Evolutionary conservation across 2,888 invertebrate genomes (phyloP).

Genomic region (Geophilus truncorum): DNA sequence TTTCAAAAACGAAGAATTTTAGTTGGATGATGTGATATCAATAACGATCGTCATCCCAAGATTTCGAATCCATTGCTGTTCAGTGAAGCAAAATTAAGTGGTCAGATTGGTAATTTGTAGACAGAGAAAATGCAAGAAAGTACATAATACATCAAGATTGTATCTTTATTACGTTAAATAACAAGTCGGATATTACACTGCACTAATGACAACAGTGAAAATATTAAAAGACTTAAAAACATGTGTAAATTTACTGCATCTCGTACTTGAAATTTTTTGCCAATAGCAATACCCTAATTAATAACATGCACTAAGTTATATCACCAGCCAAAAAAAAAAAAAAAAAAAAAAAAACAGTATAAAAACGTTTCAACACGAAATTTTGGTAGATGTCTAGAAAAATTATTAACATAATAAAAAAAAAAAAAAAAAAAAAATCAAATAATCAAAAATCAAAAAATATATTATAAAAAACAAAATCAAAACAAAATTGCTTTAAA

Average conservation of each 20-base stretch:
- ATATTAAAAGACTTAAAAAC: background rate
- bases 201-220: slow-evolving; percentile 1
- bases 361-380: background rate
- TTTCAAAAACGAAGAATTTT: no score
- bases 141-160: background rate
- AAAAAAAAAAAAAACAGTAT: background rate
- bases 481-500: background rate
- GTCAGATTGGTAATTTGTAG: no score
- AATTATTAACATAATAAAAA: no score
- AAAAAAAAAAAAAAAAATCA: background rate
- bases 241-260: background rate
- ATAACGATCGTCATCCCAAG: no score
- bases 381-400: background rate
- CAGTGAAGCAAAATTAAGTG: no score
- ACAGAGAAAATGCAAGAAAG: no score
- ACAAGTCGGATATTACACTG: background rate
- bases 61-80: no score
- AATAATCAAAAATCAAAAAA: background rate
- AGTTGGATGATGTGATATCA: no score
- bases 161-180: background rate
- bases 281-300: background rate
- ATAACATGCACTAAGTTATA: background rate
- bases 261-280: background rate
- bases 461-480: background rate
- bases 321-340: background rate